Conservation (phyloP, 2,113 vertebrate species). For the Numida meleagris region DNA sequence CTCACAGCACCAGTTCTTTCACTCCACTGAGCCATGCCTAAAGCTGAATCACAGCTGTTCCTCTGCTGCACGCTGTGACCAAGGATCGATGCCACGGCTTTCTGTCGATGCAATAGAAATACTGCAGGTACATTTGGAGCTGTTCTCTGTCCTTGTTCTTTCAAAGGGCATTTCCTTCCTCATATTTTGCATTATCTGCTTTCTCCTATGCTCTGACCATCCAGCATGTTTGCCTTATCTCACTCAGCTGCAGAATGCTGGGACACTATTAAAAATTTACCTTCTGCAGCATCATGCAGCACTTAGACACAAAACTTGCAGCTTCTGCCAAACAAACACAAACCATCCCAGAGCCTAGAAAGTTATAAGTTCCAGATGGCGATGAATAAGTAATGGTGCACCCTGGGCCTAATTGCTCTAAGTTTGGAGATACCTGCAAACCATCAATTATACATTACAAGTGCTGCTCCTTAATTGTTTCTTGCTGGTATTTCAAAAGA, state of each 20-base stretch:
- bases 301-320: constrained; percentile 38
- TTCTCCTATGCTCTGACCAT: not conserved
- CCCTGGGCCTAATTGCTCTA: constrained; percentile 63
- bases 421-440: constrained; percentile 67
- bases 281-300: constrained; percentile 62
- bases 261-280: constrained; percentile 72
- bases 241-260: constrained; percentile 14
- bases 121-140: not conserved
- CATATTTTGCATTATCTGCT: not conserved
- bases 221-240: not conserved
- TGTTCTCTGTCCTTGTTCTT: not conserved
- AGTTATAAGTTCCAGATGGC: constrained; percentile 68
- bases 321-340: constrained; percentile 66
- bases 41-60: not conserved
- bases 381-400: constrained; percentile 66
- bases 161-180: not conserved
- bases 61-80: not conserved
- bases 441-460: constrained; percentile 71
- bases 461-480: constrained; percentile 65
- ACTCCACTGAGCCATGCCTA: not conserved
- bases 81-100: not conserved
- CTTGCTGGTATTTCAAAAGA: constrained; percentile 59
- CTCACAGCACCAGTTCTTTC: not conserved
- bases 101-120: not conserved
- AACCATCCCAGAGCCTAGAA: constrained; percentile 32